Conservation (phyloP, 2,113 vertebrate genomes). For the Phylloscopus trochilus region DNA sequence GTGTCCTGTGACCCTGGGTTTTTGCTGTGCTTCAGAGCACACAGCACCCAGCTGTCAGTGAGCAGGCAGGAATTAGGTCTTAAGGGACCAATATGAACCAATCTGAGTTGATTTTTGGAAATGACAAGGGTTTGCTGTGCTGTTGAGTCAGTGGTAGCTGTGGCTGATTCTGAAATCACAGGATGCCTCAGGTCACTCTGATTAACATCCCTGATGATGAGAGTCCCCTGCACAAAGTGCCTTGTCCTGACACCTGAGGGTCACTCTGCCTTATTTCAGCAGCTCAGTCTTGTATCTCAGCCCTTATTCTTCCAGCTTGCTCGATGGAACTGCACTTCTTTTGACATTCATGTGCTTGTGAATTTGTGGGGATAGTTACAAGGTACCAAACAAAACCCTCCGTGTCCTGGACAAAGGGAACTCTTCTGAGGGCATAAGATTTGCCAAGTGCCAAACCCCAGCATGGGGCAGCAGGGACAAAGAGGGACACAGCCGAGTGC, state of each 20-base stretch:
- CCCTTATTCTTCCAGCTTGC: neutral
- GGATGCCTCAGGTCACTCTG: neutral
- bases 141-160: neutral
- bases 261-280: neutral
- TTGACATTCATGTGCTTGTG: neutral
- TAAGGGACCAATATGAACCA: neutral
- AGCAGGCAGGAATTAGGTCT: neutral
- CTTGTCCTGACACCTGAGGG: neutral
- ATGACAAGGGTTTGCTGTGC: neutral
- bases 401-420: neutral
- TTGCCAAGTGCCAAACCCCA: constrained; percentile 14
- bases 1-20: neutral
- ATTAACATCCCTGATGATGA: neutral
- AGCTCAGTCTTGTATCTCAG: neutral
- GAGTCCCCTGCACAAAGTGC: neutral
- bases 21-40: neutral
- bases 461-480: constrained; percentile 42
- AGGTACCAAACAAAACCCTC: neutral
- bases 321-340: constrained; percentile 1
- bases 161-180: neutral
- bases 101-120: neutral
- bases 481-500: constrained; percentile 12
- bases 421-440: constrained; percentile 25
- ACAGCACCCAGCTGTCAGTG: neutral
- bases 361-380: neutral